Evolutionary conservation across 2,113 vertebrate species (phyloP).

Genomic region (Brachyhypopomus occidentalis): DNA sequence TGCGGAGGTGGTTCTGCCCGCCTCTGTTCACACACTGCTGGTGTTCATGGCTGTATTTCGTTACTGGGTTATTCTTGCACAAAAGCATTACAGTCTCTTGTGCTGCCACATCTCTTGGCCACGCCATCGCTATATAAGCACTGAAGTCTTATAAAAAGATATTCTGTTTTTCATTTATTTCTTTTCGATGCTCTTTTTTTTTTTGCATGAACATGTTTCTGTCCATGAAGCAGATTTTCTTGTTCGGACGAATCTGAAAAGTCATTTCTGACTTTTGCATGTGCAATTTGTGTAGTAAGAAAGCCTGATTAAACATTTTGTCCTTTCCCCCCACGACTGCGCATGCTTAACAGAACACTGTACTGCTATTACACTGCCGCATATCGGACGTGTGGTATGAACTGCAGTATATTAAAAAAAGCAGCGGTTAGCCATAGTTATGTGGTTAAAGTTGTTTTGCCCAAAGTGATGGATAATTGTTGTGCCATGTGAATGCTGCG

Average conservation of each 20-base stretch:
- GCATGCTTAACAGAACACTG: too few relatives aligned
- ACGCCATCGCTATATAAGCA: background rate
- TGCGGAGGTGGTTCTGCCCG: background rate
- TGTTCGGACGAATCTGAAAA: background rate
- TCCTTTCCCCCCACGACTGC: too few relatives aligned
- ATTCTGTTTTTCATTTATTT: background rate
- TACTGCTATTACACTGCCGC: too few relatives aligned
- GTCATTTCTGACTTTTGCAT: background rate
- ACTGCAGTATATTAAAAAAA: too few relatives aligned
- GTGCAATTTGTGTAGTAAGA: background rate
- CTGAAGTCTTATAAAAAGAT: slow-evolving; percentile 27
- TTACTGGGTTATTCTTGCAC: slow-evolving; percentile 6
- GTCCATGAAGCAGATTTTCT: background rate
- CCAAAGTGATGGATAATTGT: too few relatives aligned
- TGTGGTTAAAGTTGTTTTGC: too few relatives aligned
- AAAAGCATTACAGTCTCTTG: slow-evolving; percentile 38
- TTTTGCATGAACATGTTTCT: background rate
- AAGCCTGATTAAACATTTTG: background rate
- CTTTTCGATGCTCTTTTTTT: background rate
- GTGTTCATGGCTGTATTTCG: background rate
- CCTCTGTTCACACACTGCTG: background rate
- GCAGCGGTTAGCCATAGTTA: too few relatives aligned
- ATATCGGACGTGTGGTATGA: too few relatives aligned
- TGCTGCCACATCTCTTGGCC: background rate
- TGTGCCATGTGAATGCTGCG: too few relatives aligned